Conservation (phyloP, 2,888 invertebrate species). For the Drosophila recens region DNA sequence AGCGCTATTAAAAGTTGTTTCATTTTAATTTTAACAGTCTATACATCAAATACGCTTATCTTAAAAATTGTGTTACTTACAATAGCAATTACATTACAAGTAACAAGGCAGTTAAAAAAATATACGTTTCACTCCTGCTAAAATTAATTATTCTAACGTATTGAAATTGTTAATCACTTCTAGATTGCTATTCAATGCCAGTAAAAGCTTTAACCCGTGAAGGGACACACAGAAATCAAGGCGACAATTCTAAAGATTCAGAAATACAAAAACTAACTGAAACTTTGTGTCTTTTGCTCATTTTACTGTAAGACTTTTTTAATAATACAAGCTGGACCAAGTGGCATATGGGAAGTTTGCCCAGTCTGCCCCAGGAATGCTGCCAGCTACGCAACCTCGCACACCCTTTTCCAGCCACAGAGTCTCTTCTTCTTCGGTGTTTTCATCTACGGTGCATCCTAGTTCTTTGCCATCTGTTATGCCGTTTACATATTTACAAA, state of each 20-base stretch:
- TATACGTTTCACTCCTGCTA: too few species aligned
- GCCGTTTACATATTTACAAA: slow-evolving; percentile 78
- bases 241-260: neutral
- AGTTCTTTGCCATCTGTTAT: slow-evolving; percentile 67
- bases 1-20: too few species aligned
- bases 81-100: too few species aligned
- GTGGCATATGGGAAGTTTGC: slow-evolving; percentile 15
- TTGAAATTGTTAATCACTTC: neutral
- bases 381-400: neutral
- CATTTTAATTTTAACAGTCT: too few species aligned
- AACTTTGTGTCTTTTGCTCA: neutral
- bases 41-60: too few species aligned
- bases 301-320: neutral
- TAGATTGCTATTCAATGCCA: neutral
- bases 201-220: neutral
- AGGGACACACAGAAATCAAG: neutral
- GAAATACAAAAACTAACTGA: neutral
- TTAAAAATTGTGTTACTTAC: too few species aligned
- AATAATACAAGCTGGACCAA: slow-evolving; percentile 34
- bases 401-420: neutral
- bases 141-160: neutral
- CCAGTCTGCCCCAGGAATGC: slow-evolving; percentile 28
- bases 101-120: too few species aligned
- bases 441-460: slow-evolving; percentile 6
- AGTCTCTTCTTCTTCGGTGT: neutral